Evolutionary conservation across 2,797 vertebrate genomes (phyloP).

Genomic region (Ctenopoma multispine): DNA sequence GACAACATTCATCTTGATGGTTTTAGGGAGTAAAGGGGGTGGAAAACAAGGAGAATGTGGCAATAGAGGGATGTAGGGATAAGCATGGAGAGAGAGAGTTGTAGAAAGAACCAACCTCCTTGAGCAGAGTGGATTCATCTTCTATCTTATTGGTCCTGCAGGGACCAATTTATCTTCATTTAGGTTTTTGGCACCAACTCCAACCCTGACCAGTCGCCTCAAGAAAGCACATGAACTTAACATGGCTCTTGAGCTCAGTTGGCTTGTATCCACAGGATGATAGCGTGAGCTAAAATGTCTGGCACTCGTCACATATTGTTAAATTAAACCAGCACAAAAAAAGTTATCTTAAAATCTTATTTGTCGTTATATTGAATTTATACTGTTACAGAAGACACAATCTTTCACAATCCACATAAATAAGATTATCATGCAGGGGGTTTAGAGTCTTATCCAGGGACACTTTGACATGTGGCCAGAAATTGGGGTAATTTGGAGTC

Average conservation of each 20-base stretch:
- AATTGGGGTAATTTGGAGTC: too few relatives aligned
- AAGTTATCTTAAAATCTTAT: background rate
- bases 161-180: conserved; percentile 83
- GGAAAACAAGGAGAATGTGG: conserved; percentile 57
- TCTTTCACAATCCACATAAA: background rate
- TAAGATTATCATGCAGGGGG: background rate
- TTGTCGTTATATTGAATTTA: background rate
- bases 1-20: conserved; percentile 70
- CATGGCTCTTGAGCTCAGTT: conserved; percentile 19
- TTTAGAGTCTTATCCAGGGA: too few relatives aligned
- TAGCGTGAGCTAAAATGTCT: background rate
- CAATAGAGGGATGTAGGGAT: conserved; percentile 58
- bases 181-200: conserved; percentile 71
- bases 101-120: conserved; percentile 67
- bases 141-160: conserved; percentile 76
- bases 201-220: conserved; percentile 49
- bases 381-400: background rate
- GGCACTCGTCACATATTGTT: background rate
- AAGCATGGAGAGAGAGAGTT: conserved; percentile 50
- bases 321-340: background rate
- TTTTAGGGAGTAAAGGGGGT: conserved; percentile 55
- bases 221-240: conserved; percentile 47
- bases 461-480: too few relatives aligned
- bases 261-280: background rate
- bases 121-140: conserved; percentile 77